Evolutionary conservation across 2,888 invertebrate genomes (phyloP).

Genomic region (Endomychus coccineus): DNA sequence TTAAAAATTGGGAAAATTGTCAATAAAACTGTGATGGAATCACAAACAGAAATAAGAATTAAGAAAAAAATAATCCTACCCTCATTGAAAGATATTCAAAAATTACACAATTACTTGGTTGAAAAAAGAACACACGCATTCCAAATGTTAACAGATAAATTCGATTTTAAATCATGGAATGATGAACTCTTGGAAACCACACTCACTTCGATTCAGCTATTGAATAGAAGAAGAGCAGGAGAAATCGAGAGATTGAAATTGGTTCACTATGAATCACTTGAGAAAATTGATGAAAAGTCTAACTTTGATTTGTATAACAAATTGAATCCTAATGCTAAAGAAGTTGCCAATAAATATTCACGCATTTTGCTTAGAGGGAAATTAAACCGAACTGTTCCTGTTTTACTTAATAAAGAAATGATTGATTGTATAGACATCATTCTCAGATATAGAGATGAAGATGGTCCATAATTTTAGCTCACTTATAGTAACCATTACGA

Average conservation of each 20-base stretch:
- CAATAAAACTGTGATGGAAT: constrained; percentile 9
- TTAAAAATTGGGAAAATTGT: constrained; percentile 5
- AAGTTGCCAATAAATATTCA: constrained; percentile 6
- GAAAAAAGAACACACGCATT: constrained; percentile 3
- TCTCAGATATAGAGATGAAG: constrained; percentile 7
- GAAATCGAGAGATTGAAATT: constrained; percentile 11
- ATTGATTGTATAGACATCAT: constrained; percentile 4
- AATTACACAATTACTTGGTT: constrained; percentile 7
- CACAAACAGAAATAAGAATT: constrained; percentile 8
- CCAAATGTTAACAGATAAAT: constrained; percentile 6
- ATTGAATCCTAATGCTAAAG: constrained; percentile 2
- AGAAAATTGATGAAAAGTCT: constrained; percentile 7
- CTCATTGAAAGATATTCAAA: constrained; percentile 9
- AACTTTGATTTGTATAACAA: constrained; percentile 9
- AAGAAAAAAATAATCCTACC: constrained; percentile 14
- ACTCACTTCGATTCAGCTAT: constrained; percentile 12
- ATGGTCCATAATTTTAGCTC: no score
- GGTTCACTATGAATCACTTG: constrained; percentile 3
- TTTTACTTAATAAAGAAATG: constrained; percentile 8
- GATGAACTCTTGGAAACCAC: constrained; percentile 5
- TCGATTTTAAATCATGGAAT: constrained; percentile 8
- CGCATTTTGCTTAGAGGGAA: constrained; percentile 12
- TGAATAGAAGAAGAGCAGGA: constrained; percentile 14
- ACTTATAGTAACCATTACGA: no score
- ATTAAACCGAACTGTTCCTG: constrained; percentile 10